Evolutionary conservation across 2,888 invertebrate genomes (phyloP).

Genomic region (Lysandra bellargus): DNA sequence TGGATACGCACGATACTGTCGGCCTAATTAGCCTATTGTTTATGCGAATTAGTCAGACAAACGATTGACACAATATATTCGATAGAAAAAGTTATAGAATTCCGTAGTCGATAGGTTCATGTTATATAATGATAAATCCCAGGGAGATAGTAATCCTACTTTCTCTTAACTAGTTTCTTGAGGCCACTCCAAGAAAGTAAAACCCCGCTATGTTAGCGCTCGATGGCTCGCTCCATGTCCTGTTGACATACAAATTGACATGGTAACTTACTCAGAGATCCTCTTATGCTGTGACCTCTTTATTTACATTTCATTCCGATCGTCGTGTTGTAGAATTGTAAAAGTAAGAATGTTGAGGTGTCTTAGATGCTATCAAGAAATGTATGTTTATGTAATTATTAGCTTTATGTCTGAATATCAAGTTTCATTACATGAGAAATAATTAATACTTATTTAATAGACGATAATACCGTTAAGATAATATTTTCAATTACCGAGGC

Average conservation of each 20-base stretch:
- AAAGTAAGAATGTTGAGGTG: neutral
- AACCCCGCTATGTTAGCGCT: conserved; percentile 76
- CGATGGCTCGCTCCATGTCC: conserved; percentile 66
- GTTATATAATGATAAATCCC: conserved; percentile 70
- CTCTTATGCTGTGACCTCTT: conserved; percentile 43
- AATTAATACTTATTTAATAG: too few species aligned
- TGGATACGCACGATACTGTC: conserved; percentile 74
- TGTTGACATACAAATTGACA: conserved; percentile 75
- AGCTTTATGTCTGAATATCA: neutral
- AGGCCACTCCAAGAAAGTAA: conserved; percentile 78
- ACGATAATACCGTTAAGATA: too few species aligned
- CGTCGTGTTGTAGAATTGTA: conserved; percentile 27
- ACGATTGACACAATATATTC: conserved; percentile 23
- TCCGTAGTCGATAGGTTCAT: conserved; percentile 44
- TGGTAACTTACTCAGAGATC: conserved; percentile 69
- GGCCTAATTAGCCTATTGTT: conserved; percentile 71
- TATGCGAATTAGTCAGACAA: conserved; percentile 64
- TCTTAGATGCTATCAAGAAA: neutral
- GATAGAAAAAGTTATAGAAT: conserved; percentile 13
- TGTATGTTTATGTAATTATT: neutral
- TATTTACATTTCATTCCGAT: conserved; percentile 33
- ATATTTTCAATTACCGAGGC: too few species aligned
- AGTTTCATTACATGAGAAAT: neutral
- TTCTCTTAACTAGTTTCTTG: conserved; percentile 79
- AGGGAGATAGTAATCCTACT: conserved; percentile 74